These are phyloP conservation scores for Clostera curtula DNA, from an alignment of 2,888 invertebrate species.

Conservation along the genomic window DNA sequence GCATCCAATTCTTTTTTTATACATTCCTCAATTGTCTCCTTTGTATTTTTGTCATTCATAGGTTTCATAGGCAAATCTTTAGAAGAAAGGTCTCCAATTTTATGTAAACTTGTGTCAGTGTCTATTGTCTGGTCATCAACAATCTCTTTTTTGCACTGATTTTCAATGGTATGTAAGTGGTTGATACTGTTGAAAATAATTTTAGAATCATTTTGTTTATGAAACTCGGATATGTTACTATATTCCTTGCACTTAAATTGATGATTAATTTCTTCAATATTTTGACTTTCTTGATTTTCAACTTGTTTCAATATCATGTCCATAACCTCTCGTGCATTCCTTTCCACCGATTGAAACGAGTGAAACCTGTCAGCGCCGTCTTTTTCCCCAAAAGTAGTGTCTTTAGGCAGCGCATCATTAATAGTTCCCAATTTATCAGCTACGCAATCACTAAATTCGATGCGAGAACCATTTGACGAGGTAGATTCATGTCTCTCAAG, in stretches of 20 bases:
- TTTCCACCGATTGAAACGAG: slow-evolving; percentile 24
- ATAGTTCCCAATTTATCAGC: slow-evolving; percentile 6
- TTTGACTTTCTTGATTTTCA: slow-evolving; percentile 32
- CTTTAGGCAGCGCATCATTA: slow-evolving; percentile 9
- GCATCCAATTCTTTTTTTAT: slow-evolving; percentile 44
- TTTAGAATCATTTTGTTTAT: slow-evolving; percentile 32
- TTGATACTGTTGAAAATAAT: slow-evolving; percentile 31
- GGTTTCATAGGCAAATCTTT: slow-evolving; percentile 8
- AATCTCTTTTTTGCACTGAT: no score
- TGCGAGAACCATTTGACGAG: slow-evolving; percentile 6
- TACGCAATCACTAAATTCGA: slow-evolving; percentile 4
- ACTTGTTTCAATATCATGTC: slow-evolving; percentile 35
- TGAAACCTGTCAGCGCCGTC: slow-evolving; percentile 6
- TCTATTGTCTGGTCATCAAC: no score
- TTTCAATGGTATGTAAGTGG: slow-evolving; percentile 17
- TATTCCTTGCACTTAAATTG: slow-evolving; percentile 36
- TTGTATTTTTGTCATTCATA: slow-evolving; percentile 20
- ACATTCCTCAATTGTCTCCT: slow-evolving; percentile 30
- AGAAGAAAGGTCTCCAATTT: no score
- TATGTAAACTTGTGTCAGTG: no score
- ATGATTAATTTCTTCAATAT: slow-evolving; percentile 26
- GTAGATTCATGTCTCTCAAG: slow-evolving; percentile 4
- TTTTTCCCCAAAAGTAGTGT: slow-evolving; percentile 5
- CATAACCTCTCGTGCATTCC: slow-evolving; percentile 32
- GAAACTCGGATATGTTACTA: slow-evolving; percentile 31